phyloP scores from a whole-genome alignment of 1,140 invertebrate species.

The Spodoptera frugiperda region DNA sequence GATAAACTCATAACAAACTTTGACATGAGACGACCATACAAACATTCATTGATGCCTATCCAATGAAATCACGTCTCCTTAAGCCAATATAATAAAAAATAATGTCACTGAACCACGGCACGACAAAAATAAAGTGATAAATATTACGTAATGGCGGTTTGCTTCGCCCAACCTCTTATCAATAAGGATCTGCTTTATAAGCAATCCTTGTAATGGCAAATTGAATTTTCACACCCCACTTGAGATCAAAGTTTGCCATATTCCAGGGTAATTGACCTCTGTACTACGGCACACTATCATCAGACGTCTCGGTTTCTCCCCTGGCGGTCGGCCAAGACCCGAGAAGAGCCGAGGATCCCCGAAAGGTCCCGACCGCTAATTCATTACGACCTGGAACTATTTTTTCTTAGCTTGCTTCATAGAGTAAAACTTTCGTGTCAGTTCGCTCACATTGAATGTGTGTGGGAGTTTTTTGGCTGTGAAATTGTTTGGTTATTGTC shows the following conservation, averaged over 20 bases:
- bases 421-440: slow-evolving; percentile 7
- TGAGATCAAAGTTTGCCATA: slow-evolving; percentile 14
- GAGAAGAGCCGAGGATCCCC: neutral
- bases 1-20: too few relatives aligned
- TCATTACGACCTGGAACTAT: slow-evolving; percentile 3
- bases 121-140: slow-evolving; percentile 17
- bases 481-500: neutral
- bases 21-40: too few relatives aligned
- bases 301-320: slow-evolving; percentile 4
- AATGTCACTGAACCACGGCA: neutral
- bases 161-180: neutral
- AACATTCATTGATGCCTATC: too few relatives aligned
- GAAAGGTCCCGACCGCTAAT: neutral
- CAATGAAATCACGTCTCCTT: neutral
- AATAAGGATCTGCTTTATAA: neutral
- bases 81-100: neutral
- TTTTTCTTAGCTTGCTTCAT: slow-evolving; percentile 4
- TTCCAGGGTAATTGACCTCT: slow-evolving; percentile 24
- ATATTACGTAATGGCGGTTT: slow-evolving; percentile 9
- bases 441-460: slow-evolving; percentile 10
- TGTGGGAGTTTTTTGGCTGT: neutral
- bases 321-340: slow-evolving; percentile 9
- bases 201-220: slow-evolving; percentile 13
- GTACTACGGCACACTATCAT: neutral
- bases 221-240: slow-evolving; percentile 33